Conservation (phyloP, 2,113 vertebrate species). For the Sphaerodactylus townsendi region DNA sequence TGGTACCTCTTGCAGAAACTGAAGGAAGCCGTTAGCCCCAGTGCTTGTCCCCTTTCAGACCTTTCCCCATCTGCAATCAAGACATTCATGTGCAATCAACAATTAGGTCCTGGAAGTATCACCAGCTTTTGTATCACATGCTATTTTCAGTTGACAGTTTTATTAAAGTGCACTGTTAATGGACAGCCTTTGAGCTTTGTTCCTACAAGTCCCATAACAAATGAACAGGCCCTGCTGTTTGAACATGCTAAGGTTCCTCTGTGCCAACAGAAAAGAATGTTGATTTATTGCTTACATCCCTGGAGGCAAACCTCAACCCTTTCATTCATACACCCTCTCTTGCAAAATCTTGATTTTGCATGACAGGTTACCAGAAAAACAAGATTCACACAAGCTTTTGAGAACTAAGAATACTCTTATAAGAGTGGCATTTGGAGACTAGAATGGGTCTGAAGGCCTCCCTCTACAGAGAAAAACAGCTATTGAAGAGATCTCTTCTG, state of each 20-base stretch:
- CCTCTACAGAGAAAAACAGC: neutral
- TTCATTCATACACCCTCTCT: constrained; percentile 60
- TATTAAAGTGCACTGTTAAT: constrained; percentile 18
- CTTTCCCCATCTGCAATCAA: neutral
- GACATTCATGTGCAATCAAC: neutral
- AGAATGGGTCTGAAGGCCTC: neutral
- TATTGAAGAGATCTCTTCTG: neutral
- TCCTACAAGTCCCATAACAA: constrained; percentile 59
- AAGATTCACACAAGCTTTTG: constrained; percentile 33
- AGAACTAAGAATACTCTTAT: neutral
- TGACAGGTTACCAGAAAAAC: constrained; percentile 54
- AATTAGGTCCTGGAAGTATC: neutral
- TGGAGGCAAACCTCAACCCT: constrained; percentile 62
- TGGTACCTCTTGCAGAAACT: no score
- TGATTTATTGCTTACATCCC: constrained; percentile 62
- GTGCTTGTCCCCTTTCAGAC: neutral
- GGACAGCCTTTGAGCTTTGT: constrained; percentile 38
- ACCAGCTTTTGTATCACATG: constrained; percentile 1
- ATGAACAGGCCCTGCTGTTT: constrained; percentile 51
- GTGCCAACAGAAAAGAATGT: constrained; percentile 45
- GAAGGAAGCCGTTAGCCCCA: no score
- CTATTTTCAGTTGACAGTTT: constrained; percentile 7
- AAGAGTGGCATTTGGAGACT: neutral
- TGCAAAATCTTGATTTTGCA: constrained; percentile 56
- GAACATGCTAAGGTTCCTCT: constrained; percentile 34